These are phyloP conservation scores for Indicator maculatus DNA, from an alignment of 2,113 vertebrate genomes.

Conservation along the genomic window DNA sequence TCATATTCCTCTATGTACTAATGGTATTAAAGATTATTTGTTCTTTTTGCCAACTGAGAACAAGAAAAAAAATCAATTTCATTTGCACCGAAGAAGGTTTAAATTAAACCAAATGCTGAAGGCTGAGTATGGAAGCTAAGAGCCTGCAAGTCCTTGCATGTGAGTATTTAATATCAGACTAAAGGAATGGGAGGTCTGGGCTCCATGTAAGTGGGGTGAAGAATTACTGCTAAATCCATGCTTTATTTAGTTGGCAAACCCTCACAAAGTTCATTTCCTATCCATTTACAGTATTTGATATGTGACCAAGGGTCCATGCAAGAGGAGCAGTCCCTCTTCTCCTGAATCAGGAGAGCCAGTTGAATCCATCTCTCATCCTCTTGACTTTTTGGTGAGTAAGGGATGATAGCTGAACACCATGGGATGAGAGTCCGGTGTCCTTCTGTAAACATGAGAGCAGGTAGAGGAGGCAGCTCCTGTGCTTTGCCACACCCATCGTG, in stretches of 20 bases:
- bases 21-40: neutral
- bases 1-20: neutral
- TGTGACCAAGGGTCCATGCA: neutral
- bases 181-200: neutral
- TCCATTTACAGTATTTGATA: neutral
- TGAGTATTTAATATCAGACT: neutral
- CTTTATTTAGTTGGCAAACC: neutral
- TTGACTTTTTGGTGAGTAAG: neutral
- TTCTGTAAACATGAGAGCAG: neutral
- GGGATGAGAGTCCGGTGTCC: rapidly evolving
- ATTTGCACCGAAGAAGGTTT: neutral
- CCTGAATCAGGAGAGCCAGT: no score
- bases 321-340: neutral
- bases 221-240: neutral
- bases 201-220: neutral
- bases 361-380: neutral
- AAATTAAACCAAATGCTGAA: neutral
- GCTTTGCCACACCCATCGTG: rapidly evolving
- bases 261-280: neutral
- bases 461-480: neutral
- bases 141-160: neutral
- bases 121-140: neutral
- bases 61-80: neutral
- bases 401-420: neutral
- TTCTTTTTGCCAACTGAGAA: neutral